phyloP scores from a whole-genome alignment of 2,797 vertebrate species.

The Falco berigora region DNA sequence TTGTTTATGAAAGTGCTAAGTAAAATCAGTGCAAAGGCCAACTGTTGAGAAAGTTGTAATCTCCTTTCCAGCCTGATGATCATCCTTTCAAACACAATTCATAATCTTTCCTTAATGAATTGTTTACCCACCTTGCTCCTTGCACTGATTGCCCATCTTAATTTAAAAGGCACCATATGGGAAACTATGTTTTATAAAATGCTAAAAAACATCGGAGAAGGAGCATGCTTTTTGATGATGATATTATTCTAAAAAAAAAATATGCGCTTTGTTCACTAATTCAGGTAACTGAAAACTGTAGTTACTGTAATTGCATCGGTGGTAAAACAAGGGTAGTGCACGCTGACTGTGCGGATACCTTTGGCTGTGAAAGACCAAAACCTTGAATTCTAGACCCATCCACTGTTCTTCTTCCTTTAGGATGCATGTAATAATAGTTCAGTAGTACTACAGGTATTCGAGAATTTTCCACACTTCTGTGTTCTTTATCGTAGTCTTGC shows the following conservation, averaged over 20 bases:
- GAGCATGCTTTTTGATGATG: not conserved
- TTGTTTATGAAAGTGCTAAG: not conserved
- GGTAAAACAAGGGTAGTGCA: not conserved
- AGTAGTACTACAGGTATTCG: not conserved
- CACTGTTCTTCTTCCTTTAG: not conserved
- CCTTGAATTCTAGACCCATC: not conserved
- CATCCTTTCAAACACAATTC: not conserved
- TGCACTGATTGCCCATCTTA: not conserved
- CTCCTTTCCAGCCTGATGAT: not conserved
- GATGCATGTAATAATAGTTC: not conserved
- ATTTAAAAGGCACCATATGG: not conserved
- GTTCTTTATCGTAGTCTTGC: not conserved
- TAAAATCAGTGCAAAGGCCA: not conserved
- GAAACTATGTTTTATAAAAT: not conserved
- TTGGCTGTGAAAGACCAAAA: not conserved
- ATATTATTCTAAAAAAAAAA: not conserved
- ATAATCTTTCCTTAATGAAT: not conserved
- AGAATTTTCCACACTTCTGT: not conserved
- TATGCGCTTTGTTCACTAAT: not conserved
- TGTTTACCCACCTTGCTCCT: not conserved
- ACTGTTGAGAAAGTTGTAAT: not conserved
- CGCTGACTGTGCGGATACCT: not conserved
- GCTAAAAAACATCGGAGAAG: not conserved
- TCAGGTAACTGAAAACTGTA: not conserved
- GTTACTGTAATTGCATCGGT: fast-evolving